These are phyloP conservation scores for Spea bombifrons DNA, from an alignment of 2,113 vertebrate species.

Conservation along the genomic window DNA sequence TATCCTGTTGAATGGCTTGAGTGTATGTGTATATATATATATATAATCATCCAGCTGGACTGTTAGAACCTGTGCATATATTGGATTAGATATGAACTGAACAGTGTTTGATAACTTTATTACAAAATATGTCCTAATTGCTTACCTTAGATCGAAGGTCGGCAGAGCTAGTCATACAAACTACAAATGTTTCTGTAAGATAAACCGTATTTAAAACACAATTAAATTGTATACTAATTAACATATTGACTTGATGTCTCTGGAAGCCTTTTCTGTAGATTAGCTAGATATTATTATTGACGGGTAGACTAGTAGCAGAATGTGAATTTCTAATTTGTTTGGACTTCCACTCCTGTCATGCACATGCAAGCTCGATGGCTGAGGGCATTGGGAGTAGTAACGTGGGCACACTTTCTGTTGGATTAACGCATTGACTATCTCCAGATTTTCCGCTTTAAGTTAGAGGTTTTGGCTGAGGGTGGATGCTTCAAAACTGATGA, in stretches of 20 bases:
- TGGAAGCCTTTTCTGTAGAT: background rate
- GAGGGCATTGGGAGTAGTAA: too few species aligned
- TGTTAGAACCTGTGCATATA: conserved; percentile 53
- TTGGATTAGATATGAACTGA: conserved; percentile 19
- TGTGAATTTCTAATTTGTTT: too few species aligned
- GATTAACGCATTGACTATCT: too few species aligned
- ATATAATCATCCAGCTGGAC: conserved; percentile 67
- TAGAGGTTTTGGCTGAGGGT: too few species aligned
- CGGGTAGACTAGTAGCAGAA: too few species aligned
- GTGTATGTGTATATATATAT: conserved; percentile 52
- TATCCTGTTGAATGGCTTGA: conserved; percentile 57
- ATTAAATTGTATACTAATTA: conserved; percentile 37
- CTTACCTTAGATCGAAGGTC: conserved; percentile 23
- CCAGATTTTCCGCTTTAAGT: too few species aligned
- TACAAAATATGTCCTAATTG: conserved; percentile 28
- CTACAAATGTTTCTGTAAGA: conserved; percentile 24
- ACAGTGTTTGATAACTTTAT: conserved; percentile 30
- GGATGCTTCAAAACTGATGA: too few species aligned
- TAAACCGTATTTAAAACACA: conserved; percentile 37
- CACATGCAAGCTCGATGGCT: too few species aligned
- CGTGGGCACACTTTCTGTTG: too few species aligned
- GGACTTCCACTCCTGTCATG: too few species aligned
- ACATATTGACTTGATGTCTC: background rate
- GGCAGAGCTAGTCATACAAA: conserved; percentile 10
- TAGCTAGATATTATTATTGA: too few species aligned